These are phyloP conservation scores for Dendroctonus valens DNA, from an alignment of 1,140 invertebrate species.

Conservation along the genomic window DNA sequence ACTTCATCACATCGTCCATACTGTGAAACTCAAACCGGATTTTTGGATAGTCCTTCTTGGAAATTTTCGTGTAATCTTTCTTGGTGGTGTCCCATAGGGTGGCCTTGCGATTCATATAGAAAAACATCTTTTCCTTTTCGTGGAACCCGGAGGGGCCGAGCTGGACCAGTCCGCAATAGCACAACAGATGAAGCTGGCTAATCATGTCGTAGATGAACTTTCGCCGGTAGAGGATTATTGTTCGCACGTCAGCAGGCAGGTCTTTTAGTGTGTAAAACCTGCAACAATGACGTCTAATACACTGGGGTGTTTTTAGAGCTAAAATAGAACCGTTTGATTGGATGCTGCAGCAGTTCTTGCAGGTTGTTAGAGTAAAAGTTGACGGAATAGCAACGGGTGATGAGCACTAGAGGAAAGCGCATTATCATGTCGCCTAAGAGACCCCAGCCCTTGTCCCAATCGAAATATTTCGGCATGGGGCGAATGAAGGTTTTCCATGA, in stretches of 20 bases:
- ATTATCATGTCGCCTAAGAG: conserved; percentile 71
- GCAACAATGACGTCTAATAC: conserved; percentile 20
- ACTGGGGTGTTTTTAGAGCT: neutral
- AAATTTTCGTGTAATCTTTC: conserved; percentile 63
- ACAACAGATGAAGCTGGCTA: conserved; percentile 58
- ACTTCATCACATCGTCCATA: conserved; percentile 61
- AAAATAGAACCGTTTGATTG: conserved; percentile 55
- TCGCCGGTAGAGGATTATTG: conserved; percentile 58
- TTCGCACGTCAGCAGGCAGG: conserved; percentile 55
- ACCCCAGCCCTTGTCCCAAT: conserved; percentile 70
- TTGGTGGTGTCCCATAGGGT: conserved; percentile 66
- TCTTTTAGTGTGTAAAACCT: conserved; percentile 55
- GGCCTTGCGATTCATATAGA: conserved; percentile 66
- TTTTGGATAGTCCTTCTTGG: conserved; percentile 58
- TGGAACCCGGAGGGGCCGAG: conserved; percentile 65
- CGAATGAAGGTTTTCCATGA: conserved; percentile 76
- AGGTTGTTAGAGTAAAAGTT: conserved; percentile 60
- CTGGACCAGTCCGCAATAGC: conserved; percentile 69
- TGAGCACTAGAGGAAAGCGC: conserved; percentile 69
- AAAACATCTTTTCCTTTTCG: conserved; percentile 70
- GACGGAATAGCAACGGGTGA: conserved; percentile 66
- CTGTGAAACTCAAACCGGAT: conserved; percentile 59
- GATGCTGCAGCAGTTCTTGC: conserved; percentile 63
- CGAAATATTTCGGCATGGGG: conserved; percentile 62
- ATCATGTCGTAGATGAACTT: conserved; percentile 66